Percentiles rank a stretch among this genome's conserved stretches.
Evolutionary conservation across 2,113 vertebrate genomes (phyloP).

Genomic region (Acanthochromis polyacanthus): DNA sequence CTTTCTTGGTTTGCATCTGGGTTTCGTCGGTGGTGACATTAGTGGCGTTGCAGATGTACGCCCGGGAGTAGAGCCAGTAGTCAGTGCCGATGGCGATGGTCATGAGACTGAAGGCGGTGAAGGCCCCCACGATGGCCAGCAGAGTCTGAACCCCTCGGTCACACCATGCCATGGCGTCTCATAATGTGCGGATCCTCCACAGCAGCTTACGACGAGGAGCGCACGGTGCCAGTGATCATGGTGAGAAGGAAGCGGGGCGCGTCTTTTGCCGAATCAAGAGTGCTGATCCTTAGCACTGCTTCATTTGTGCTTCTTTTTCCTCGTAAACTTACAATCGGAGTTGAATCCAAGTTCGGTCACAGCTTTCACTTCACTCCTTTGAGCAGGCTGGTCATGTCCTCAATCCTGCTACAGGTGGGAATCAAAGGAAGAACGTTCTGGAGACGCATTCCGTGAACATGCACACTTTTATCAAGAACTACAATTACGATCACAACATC

Average conservation of each 20-base stretch:
- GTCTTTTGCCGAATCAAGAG: neutral
- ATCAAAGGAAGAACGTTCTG: neutral
- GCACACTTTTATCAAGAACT: neutral
- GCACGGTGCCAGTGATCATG: constrained; percentile 30
- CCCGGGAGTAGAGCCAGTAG: constrained; percentile 97
- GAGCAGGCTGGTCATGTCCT: neutral
- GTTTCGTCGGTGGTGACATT: constrained; percentile 89
- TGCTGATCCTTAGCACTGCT: constrained; percentile 5
- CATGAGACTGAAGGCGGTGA: constrained; percentile 96
- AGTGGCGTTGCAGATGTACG: constrained; percentile 93
- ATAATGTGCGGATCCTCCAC: constrained; percentile 54
- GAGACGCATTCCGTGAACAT: neutral
- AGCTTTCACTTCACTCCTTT: constrained; percentile 9
- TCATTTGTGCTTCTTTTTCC: neutral
- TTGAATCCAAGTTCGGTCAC: constrained; percentile 7
- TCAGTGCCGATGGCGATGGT: constrained; percentile 96
- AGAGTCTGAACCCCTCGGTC: constrained; percentile 94
- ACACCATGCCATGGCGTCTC: constrained; percentile 91
- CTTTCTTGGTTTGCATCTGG: constrained; percentile 84
- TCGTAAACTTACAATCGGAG: constrained; percentile 45
- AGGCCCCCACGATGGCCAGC: constrained; percentile 92
- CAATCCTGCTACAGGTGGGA: constrained; percentile 57
- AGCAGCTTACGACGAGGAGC: constrained; percentile 56
- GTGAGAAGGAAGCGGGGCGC: constrained; percentile 15
- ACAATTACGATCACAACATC: neutral